Base-by-base conservation (phyloP, 2,888 invertebrate genomes). In the Eristalis tenax region DNA sequence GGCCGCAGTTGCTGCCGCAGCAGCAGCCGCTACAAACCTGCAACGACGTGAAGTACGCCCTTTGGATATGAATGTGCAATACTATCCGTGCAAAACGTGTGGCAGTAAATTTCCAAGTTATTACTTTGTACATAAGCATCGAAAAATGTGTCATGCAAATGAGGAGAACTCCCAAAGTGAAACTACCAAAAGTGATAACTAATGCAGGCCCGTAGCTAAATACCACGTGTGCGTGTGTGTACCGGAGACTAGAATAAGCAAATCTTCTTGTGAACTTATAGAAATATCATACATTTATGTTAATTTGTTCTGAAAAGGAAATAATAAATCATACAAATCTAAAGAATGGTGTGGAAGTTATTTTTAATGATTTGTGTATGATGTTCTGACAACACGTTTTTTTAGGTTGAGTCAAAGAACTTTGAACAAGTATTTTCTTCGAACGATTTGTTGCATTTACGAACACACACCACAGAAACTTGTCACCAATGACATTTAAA, bases 31-130 rank as follows among this genome's bases (percentile, higher is more conserved):
- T 32, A 32, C 89, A 85, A 89, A 78, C 28, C 89, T 92, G 86
- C 89, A 92, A 70, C 93, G 94, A 65, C 93, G 95, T 8, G 95
- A 96, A 90, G 96, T 96, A 1, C 94, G 95, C 73, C 94, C 95
- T 4, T 91, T 96, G 69, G 96, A 96, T 90, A 95, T 97, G 92
- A 96, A 97, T 90, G 95, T 98, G 0, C 98, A 98, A 92, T 98
- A 98, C 93, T 98, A 98, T 93, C 98, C 98, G 0, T 98, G 98
- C 93, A 98, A 98, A 93, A 97, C 97, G 0, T 98, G 98, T 93
- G 98, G 98, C 23, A 97, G 95, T 90, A 98, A 98, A 92, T 98
- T 98, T 92, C 98, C 98, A 1, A 97, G 97, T 89, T 98, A 98
- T 92, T 98, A 98, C 93, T 98, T 98, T 94, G 98, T 98, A 28